Percentiles rank a stretch among this genome's conserved stretches.
Evolutionary conservation across 2,888 invertebrate genomes (phyloP).

Genomic region (Tholera decimalis): DNA sequence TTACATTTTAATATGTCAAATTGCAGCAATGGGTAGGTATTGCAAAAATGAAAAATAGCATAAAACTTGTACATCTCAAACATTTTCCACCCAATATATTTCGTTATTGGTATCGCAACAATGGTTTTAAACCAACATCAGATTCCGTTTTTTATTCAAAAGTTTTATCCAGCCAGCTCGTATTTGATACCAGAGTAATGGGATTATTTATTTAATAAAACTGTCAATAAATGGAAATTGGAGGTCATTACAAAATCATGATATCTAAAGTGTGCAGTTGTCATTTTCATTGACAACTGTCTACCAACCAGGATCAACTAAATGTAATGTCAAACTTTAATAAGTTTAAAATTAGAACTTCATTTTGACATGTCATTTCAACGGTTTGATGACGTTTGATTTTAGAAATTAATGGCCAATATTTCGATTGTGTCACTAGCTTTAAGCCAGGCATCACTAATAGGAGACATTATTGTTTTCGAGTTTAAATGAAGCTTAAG

Average conservation of each 20-base stretch:
- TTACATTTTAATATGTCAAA: neutral
- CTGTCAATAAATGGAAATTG: constrained; percentile 31
- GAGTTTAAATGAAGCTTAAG: too few species aligned
- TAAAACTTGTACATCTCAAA: neutral
- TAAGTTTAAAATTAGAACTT: constrained; percentile 2
- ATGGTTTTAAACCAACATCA: neutral
- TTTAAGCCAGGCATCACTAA: too few species aligned
- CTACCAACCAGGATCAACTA: neutral
- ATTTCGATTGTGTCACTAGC: neutral
- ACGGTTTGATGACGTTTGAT: neutral
- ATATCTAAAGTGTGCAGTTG: constrained; percentile 21
- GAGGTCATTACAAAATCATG: constrained; percentile 47
- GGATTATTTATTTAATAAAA: constrained; percentile 18
- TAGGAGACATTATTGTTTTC: too few species aligned
- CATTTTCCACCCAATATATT: neutral
- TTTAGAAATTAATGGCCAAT: neutral
- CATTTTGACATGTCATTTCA: neutral
- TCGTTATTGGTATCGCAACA: neutral
- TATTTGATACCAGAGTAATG: constrained; percentile 7
- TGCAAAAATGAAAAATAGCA: too few species aligned
- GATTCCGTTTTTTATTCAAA: constrained; percentile 1
- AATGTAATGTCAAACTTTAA: neutral
- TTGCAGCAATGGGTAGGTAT: too few species aligned
- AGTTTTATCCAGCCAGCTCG: neutral
- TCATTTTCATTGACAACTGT: constrained; percentile 24